Base-by-base conservation (phyloP, 30 jellyfish, hydroid and myxozoan species). In the Hydractinia echinata region DNA sequence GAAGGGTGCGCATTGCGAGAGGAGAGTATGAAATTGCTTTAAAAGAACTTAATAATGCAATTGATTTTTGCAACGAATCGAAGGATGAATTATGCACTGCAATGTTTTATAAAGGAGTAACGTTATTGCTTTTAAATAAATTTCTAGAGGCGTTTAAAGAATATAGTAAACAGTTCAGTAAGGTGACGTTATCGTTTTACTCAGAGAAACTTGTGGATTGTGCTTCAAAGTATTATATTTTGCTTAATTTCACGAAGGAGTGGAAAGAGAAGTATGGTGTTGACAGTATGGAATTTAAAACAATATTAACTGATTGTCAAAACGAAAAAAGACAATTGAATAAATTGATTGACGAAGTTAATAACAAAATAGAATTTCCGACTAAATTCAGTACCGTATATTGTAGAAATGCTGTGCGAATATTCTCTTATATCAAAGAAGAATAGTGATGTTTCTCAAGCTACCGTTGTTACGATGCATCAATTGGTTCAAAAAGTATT, bases 61-160 rank as follows among this genome's bases (percentile, higher is more conserved):
- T 39, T 62, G 10, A 62, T 62, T 39, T 50, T 15, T 50, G 16
- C 30, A 39, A 39, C 30, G 51, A 16, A 16, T 20, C 80, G 54
- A 51, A 64, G 4, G 55, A 53, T 69, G 58, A 79, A 9, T 87
- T 77, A 11, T 84, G 84, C 4, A 60, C 56, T 15, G 44, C 52
- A 62, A 73, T 85, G 7, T 83, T 82, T 13, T 5, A 51, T 85
- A 4, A 67, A 53, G 10, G 84, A 77, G 54, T 85, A 85, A 67
- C 64, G 68, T 5, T 9, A 55, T 15, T 85, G 84, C 16, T 77
- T 85, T 53, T 53, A 72, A 15, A 50, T 53, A 6, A 79, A 79
- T 18, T 64, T 81, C 13, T 60, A 19, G 50, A 85, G 69, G 21
- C 66, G 77, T 7, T 77, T 85, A 7, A 66, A 70, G 58, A 60